A percentile compares a stretch with the other conserved stretches of the same genome.
Conservation (phyloP, 1,140 invertebrate species). For the Harpegnathos saltator region DNA sequence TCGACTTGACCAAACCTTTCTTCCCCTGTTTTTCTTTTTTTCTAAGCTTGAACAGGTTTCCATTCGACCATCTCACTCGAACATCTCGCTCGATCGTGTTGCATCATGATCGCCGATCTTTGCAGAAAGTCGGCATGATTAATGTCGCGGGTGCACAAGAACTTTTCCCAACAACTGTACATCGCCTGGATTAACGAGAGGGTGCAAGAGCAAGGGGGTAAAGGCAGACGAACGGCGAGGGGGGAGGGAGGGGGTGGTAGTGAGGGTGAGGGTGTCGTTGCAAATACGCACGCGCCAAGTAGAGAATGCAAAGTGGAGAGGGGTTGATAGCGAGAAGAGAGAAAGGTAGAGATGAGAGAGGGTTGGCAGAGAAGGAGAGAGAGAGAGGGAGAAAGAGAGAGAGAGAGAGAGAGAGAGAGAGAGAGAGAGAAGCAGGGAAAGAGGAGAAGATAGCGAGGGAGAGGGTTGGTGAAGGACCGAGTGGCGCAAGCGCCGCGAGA, state of each 20-base stretch:
- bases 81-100: conserved; percentile 35
- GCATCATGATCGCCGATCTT: conserved; percentile 27
- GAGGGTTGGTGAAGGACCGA: conserved; percentile 57
- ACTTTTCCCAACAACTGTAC: conserved; percentile 50
- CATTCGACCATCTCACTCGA: background rate
- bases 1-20: background rate
- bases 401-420: conserved; percentile 25
- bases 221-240: background rate
- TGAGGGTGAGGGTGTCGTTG: conserved; percentile 14
- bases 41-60: background rate
- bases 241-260: background rate
- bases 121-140: conserved; percentile 39
- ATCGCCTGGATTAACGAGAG: conserved; percentile 31
- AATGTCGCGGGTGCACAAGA: conserved; percentile 45
- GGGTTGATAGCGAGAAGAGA: conserved; percentile 45
- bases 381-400: conserved; percentile 52
- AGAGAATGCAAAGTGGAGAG: conserved; percentile 49
- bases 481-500: conserved; percentile 65
- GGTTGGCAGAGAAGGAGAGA: conserved; percentile 38
- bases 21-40: background rate
- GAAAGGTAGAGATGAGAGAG: conserved; percentile 51
- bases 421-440: conserved; percentile 46
- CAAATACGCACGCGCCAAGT: conserved; percentile 52
- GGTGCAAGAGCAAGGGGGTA: background rate
- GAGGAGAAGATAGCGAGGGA: conserved; percentile 61